Conservation (phyloP, 2,888 invertebrate genomes). For the Lasioglossum oenotherae region DNA sequence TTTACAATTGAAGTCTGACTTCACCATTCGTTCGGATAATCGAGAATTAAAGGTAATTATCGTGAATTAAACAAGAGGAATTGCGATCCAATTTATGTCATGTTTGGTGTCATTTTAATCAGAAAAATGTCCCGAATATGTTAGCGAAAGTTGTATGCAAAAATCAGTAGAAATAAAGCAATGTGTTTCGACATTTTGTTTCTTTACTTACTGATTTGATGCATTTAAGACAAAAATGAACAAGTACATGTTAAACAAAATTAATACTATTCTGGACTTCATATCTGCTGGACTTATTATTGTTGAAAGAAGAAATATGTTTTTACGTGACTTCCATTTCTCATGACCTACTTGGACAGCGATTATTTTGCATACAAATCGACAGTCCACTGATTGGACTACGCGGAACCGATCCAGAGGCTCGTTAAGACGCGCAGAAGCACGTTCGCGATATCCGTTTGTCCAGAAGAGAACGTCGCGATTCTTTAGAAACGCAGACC, state of each 20-base stretch:
- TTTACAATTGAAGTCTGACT: neutral
- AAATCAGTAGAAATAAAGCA: no score
- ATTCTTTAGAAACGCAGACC: neutral
- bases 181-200: no score
- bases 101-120: no score
- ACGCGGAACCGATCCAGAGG: neutral
- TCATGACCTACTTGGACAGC: neutral
- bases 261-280: no score
- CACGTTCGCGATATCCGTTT: neutral
- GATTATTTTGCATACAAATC: neutral
- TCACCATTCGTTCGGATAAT: neutral
- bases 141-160: no score
- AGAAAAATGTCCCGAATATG: no score
- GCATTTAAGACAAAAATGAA: neutral
- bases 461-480: neutral
- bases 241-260: no score
- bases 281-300: no score
- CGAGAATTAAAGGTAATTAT: no score
- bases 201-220: neutral
- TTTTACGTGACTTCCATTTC: neutral
- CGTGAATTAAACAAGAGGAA: no score
- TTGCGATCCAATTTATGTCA: no score
- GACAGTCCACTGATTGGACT: neutral
- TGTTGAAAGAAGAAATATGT: neutral
- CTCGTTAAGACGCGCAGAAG: neutral